Percentiles rank a stretch among this genome's conserved stretches.
phyloP scores from a whole-genome alignment of 2,888 invertebrate species.

The Tetrapedia diversipes region DNA sequence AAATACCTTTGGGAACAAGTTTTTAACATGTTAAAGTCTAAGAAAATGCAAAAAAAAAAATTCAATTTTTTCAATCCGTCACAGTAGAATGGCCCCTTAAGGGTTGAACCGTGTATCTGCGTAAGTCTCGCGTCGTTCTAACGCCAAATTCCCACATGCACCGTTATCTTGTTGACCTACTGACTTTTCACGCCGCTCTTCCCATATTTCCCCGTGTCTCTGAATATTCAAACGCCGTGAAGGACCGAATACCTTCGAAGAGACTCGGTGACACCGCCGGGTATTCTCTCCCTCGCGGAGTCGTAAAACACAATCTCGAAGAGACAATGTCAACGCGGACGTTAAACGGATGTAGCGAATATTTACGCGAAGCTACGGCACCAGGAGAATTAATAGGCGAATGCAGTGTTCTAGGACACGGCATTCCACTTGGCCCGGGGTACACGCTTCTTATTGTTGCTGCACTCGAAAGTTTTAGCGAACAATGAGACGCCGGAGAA shows the following conservation, averaged over 20 bases:
- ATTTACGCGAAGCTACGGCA: slow-evolving; percentile 16
- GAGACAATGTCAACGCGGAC: background rate
- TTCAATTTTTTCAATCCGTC: no score
- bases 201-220: background rate
- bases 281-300: background rate
- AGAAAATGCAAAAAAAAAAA: no score
- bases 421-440: slow-evolving; percentile 26
- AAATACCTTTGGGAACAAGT: no score
- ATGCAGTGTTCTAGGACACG: slow-evolving; percentile 24
- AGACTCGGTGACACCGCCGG: background rate
- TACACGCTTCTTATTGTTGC: slow-evolving; percentile 58
- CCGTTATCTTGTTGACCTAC: no score
- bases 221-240: background rate
- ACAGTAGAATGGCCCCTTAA: no score
- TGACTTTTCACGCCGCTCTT: no score
- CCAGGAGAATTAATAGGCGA: slow-evolving; percentile 32
- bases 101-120: no score
- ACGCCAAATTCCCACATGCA: no score
- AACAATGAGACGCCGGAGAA: slow-evolving; percentile 55
- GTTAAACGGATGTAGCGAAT: slow-evolving; percentile 22
- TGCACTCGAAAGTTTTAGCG: slow-evolving; percentile 55
- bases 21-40: no score
- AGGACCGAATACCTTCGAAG: background rate
- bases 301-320: background rate
- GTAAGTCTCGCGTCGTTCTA: no score